A percentile compares a stretch with the other conserved stretches of the same genome.
phyloP scores from a whole-genome alignment of 2,113 vertebrate genomes.

The Podarcis raffonei region DNA sequence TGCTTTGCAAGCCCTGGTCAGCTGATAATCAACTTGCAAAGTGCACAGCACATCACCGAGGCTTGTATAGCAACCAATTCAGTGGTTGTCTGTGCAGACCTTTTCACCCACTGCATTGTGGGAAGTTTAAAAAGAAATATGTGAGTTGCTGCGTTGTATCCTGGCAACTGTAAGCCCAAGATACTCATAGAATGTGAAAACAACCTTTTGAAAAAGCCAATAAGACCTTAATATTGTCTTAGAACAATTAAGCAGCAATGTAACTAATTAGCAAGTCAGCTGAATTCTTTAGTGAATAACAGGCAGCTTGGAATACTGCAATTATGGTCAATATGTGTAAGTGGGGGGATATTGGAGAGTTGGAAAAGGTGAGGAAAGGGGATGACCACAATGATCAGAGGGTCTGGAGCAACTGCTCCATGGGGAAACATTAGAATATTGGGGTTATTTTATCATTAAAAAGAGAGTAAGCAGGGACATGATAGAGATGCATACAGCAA shows the following conservation, averaged over 20 bases:
- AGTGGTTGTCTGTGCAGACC: too few relatives aligned
- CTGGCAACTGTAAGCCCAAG: background rate
- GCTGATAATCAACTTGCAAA: too few relatives aligned
- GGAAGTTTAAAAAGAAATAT: background rate
- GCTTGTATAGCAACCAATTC: too few relatives aligned
- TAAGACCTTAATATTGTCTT: slow-evolving; percentile 54
- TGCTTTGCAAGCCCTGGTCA: too few relatives aligned
- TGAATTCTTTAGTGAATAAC: slow-evolving; percentile 48
- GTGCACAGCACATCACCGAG: too few relatives aligned
- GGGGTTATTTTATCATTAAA: background rate
- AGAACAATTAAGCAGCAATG: slow-evolving; percentile 61
- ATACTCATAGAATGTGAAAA: background rate
- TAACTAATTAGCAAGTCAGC: slow-evolving; percentile 62
- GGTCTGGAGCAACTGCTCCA: background rate
- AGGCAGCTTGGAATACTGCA: slow-evolving; percentile 55
- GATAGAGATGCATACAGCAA: background rate
- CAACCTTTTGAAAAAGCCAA: background rate
- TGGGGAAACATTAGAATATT: background rate
- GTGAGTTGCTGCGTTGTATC: background rate
- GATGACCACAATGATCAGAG: too few relatives aligned
- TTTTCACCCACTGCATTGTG: background rate
- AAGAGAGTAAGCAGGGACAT: background rate
- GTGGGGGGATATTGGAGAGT: too few relatives aligned
- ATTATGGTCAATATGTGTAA: slow-evolving; percentile 19
- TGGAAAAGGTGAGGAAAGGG: too few relatives aligned